Conservation (phyloP, 2,797 vertebrate genomes). For the Tragopan temminckii region DNA sequence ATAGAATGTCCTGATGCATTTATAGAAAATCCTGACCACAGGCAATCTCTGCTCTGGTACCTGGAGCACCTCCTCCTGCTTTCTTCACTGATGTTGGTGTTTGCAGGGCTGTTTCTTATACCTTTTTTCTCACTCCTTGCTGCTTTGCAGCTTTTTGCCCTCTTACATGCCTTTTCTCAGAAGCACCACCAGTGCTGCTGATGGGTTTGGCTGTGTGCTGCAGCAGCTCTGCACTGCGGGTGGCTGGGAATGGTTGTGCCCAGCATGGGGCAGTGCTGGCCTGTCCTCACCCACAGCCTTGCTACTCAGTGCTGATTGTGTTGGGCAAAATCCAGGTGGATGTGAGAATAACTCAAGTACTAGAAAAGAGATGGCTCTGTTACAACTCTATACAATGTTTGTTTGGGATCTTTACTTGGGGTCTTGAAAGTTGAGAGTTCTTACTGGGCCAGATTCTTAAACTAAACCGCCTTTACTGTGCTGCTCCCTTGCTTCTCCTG, state of each 20-base stretch:
- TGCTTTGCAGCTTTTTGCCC: neutral
- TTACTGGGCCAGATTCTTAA: neutral
- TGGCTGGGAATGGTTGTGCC: neutral
- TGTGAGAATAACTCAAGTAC: neutral
- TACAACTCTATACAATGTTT: neutral
- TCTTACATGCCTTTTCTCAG: neutral
- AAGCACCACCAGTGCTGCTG: neutral
- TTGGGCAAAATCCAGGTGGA: neutral
- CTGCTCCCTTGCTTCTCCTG: neutral
- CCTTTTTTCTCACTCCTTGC: neutral
- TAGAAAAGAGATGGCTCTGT: neutral
- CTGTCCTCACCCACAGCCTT: neutral
- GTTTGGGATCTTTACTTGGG: neutral
- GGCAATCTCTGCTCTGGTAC: neutral
- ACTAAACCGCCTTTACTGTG: neutral
- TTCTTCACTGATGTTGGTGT: neutral
- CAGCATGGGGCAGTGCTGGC: fast-evolving
- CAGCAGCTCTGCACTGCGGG: neutral
- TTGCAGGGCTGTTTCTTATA: neutral
- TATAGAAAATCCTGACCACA: neutral
- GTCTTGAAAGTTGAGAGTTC: neutral
- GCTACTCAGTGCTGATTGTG: neutral
- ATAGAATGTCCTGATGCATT: neutral
- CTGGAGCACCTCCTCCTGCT: neutral
- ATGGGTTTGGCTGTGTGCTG: neutral